phyloP scores from a whole-genome alignment of 2,797 vertebrate genomes.

The Lerista edwardsae region DNA sequence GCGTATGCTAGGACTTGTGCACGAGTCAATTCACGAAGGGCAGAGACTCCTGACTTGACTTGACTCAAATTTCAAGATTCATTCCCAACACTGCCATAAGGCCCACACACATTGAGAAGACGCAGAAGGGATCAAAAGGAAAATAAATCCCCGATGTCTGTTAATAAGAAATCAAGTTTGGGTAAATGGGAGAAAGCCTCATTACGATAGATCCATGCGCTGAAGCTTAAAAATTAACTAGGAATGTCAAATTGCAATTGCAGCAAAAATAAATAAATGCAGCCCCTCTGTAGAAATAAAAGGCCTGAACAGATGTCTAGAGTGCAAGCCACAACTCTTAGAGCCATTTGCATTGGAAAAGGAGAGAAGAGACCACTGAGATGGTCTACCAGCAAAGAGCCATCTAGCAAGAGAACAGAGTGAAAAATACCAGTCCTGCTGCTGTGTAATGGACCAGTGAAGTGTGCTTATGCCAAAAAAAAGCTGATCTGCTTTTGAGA shows the following conservation, averaged over 20 bases:
- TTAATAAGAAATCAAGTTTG: not conserved
- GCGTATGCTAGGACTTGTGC: no score
- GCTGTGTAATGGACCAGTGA: not conserved
- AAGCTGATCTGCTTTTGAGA: not conserved
- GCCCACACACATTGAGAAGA: not conserved
- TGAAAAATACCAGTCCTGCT: not conserved
- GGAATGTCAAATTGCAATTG: not conserved
- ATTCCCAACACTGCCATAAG: not conserved
- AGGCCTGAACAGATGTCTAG: constrained; percentile 12
- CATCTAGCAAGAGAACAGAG: constrained; percentile 14
- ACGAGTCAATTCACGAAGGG: no score
- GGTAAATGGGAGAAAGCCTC: not conserved
- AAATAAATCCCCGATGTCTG: not conserved
- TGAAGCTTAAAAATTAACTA: not conserved
- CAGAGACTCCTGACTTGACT: no score
- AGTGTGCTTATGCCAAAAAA: not conserved
- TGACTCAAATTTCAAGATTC: no score
- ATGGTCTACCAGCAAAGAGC: constrained; percentile 15
- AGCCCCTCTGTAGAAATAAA: not conserved
- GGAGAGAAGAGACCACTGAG: constrained; percentile 16
- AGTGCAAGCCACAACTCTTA: constrained; percentile 1
- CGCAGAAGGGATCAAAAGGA: not conserved
- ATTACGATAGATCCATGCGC: rapidly evolving
- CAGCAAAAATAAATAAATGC: not conserved
- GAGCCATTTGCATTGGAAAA: not conserved